Evolutionary conservation across 2,113 vertebrate genomes (phyloP).

Genomic region (Spea multiplicata): DNA sequence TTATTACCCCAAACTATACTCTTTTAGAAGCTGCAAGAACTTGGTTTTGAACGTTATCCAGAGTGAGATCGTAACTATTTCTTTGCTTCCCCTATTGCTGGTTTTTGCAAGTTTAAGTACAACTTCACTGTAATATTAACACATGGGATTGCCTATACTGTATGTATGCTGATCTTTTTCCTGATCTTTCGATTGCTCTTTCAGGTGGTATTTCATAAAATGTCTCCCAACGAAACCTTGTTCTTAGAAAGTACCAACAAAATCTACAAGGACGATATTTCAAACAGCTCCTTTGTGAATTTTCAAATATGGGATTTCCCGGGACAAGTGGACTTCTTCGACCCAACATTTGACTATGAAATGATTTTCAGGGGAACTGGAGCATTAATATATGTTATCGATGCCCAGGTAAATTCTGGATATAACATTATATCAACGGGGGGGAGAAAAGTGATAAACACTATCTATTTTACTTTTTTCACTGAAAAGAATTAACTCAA

Average conservation of each 20-base stretch:
- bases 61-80: no score
- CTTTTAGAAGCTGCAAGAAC: no score
- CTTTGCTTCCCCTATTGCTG: no score
- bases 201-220: constrained; percentile 98
- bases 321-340: constrained; percentile 97
- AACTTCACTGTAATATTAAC: no score
- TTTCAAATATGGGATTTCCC: constrained; percentile 99
- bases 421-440: not conserved
- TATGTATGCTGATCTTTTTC: no score
- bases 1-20: no score
- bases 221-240: constrained; percentile 97
- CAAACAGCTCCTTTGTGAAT: constrained; percentile 98
- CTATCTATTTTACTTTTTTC: no score
- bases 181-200: not conserved
- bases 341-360: constrained; percentile 97
- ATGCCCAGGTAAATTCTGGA: constrained; percentile 84
- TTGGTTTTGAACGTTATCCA: no score
- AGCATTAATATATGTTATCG: constrained; percentile 97
- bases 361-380: constrained; percentile 99
- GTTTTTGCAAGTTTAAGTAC: no score
- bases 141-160: no score
- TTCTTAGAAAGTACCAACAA: constrained; percentile 99
- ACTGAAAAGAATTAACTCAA: no score
- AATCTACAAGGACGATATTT: constrained; percentile 98
- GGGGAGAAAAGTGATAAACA: no score